Base-by-base conservation (phyloP, 2,113 vertebrate species). In the Syngnathus typhle region DNA sequence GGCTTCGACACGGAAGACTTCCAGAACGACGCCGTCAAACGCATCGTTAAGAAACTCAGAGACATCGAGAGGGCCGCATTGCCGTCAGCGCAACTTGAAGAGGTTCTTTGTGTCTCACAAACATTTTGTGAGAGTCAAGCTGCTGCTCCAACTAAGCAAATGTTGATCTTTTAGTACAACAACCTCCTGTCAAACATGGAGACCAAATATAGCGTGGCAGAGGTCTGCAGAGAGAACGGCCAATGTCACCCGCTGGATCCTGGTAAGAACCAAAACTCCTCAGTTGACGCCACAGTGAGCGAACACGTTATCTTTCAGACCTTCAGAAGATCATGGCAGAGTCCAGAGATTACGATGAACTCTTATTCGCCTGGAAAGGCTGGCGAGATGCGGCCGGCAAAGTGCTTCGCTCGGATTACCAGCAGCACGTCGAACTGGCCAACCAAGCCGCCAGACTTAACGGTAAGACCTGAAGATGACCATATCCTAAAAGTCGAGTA, bases 381-480 rank as follows among this genome's bases (percentile, higher is more conserved):
- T 99, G 97, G 97, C 82, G 94, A 44, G 92, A 98, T 46, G 84
- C 85, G n/a, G 93, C 93, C 18, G 97, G 97, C 52, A 93, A 91
- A 81, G 68, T 85, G 27, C 88, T 98, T 54, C 92, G 92, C n/a
- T 61, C 55, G 16, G 74, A 79, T 51, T 99, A 91, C 86, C 90
- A 90, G 47, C 85, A 88, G 92, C 98, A 98, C 0, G 96, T 98
- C 63, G 84, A 92, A 36, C 87, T 99, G 68, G 93, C 93, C 88
- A 99, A 98, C 91, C 89, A 93, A 81, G 96, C 95, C 7, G 95
- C 96, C 0, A 6, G 1, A 38, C 91, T 95, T 73, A 98, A 98
- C 2, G 95, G 97, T 98, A 90, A 86, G 90, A 82, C 36, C 10
- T 9, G 38, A 59, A 59, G 27, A 32, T 32, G 27, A 32, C 11